A percentile compares a stretch with the other conserved stretches of the same genome.
phyloP scores from a whole-genome alignment of 2,797 vertebrate genomes.

The Lutjanus campechanus region DNA sequence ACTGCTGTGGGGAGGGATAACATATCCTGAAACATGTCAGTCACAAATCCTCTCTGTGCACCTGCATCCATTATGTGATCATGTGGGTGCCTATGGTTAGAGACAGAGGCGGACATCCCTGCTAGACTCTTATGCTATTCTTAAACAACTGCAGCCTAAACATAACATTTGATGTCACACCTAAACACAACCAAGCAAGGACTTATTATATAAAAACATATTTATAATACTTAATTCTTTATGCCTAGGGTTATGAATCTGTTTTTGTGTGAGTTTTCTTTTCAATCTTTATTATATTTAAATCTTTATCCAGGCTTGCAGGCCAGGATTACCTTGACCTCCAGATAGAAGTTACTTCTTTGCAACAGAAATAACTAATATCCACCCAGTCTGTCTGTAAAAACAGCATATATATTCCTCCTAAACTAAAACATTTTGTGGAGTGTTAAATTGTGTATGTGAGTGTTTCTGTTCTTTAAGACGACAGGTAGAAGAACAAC shows the following conservation, averaged over 20 bases:
- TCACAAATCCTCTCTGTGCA: constrained; percentile 17
- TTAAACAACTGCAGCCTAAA: not conserved
- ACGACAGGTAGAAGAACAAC: not conserved
- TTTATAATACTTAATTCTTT: not conserved
- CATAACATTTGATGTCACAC: not conserved
- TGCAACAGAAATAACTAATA: not conserved
- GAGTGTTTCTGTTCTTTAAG: not conserved
- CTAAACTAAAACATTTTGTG: not conserved
- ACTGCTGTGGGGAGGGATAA: not conserved
- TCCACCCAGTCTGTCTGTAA: not conserved
- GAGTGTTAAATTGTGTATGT: not conserved
- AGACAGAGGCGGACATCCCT: not conserved
- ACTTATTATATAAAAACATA: not conserved
- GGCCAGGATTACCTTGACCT: not conserved
- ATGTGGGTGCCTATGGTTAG: not conserved
- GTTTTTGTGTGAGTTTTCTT: not conserved
- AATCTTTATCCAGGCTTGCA: not conserved
- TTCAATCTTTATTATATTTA: not conserved
- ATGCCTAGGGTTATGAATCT: not conserved
- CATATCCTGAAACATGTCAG: constrained; percentile 39
- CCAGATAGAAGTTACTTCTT: not conserved
- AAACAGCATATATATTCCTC: not conserved
- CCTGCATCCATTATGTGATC: constrained; percentile 30
- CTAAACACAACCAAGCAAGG: not conserved
- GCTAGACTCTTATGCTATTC: not conserved